These are phyloP conservation scores for Tetrapedia diversipes DNA, from an alignment of 2,888 invertebrate species.

Conservation along the genomic window DNA sequence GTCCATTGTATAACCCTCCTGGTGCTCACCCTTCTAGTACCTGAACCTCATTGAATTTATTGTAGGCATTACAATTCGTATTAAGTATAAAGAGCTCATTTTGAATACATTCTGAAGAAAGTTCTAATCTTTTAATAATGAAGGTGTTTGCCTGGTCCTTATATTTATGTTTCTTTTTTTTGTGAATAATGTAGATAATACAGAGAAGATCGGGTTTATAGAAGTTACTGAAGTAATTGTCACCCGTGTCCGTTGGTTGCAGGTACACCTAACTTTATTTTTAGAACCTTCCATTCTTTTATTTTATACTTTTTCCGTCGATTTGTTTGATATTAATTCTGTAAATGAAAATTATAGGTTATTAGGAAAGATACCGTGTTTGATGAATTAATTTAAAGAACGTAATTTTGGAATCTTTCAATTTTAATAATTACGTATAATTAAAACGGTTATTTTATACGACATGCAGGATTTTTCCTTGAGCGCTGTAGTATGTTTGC, in stretches of 20 bases:
- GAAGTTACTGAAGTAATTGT: neutral
- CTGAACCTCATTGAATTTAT: neutral
- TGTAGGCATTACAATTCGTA: neutral
- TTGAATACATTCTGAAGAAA: neutral
- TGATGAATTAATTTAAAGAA: no score
- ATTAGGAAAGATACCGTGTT: no score
- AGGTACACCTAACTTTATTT: neutral
- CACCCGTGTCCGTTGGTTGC: neutral
- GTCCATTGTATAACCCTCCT: no score
- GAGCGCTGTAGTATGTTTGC: neutral
- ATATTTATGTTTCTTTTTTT: neutral
- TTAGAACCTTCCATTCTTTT: no score
- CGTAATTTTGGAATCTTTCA: no score
- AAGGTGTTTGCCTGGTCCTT: neutral
- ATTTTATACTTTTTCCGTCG: no score
- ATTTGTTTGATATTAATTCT: no score
- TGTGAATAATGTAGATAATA: neutral
- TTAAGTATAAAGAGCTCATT: neutral
- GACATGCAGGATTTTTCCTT: neutral
- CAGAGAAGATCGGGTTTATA: neutral
- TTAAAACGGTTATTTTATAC: neutral
- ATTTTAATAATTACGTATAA: no score
- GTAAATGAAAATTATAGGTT: no score
- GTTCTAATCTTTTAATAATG: neutral
- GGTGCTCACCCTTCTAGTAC: neutral